phyloP scores from a whole-genome alignment of 2,113 vertebrate genomes.

The Phrynosoma blainvillii region DNA sequence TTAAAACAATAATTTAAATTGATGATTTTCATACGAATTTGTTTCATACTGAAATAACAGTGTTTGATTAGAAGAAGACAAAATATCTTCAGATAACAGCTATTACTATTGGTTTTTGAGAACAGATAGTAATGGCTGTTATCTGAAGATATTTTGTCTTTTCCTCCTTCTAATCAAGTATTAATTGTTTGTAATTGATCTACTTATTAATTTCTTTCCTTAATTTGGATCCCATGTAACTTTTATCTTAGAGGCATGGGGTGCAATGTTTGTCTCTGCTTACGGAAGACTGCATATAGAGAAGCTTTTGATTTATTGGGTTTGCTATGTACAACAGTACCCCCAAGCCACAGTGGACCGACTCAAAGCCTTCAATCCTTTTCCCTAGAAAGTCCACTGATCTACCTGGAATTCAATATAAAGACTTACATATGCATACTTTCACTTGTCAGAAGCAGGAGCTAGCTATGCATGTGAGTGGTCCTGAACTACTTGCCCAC shows the following conservation, averaged over 20 bases:
- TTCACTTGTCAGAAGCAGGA: background rate
- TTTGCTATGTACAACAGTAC: background rate
- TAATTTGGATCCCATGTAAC: background rate
- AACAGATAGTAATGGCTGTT: background rate
- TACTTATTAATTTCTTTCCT: background rate
- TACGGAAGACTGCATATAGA: background rate
- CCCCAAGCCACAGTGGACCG: background rate
- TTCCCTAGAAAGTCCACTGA: no score
- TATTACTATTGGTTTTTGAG: background rate
- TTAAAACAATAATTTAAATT: background rate
- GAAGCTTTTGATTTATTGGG: background rate
- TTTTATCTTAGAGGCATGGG: background rate
- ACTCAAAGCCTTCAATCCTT: background rate
- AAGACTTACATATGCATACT: background rate
- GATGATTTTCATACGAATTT: background rate
- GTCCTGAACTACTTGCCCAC: background rate
- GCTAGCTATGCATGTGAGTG: background rate
- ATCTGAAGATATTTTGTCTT: background rate
- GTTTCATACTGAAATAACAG: background rate
- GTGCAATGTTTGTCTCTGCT: background rate
- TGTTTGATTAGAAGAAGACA: background rate
- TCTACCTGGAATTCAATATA: no score
- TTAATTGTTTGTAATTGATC: background rate
- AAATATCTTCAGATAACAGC: background rate
- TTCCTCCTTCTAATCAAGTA: background rate